Percentiles rank a stretch among this genome's conserved stretches.
These are phyloP conservation scores for Drosophila bifasciata DNA, from an alignment of 1,140 invertebrate species.

Conservation along the genomic window DNA sequence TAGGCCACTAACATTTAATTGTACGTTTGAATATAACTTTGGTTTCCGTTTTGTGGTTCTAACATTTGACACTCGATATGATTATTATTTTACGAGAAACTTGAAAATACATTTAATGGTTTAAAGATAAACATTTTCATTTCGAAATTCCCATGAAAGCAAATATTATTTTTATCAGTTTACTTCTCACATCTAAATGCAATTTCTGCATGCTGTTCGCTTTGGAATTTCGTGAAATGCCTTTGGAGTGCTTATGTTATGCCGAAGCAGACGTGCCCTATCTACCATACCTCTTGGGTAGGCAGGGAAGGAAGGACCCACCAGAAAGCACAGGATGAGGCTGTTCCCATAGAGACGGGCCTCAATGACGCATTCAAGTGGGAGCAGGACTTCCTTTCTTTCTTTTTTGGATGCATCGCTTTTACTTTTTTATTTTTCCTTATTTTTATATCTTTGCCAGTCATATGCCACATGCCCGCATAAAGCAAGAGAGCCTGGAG, in stretches of 20 bases:
- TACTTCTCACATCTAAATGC: slow-evolving; percentile 38
- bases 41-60: not conserved
- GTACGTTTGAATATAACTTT: slow-evolving; percentile 14
- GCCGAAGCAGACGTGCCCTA: slow-evolving; percentile 28
- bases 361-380: not conserved
- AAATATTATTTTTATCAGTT: slow-evolving; percentile 27
- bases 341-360: too few relatives aligned
- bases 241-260: slow-evolving; percentile 18
- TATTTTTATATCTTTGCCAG: slow-evolving; percentile 22
- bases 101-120: not conserved
- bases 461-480: slow-evolving; percentile 34
- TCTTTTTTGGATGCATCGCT: slow-evolving; percentile 23
- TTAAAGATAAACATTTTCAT: slow-evolving; percentile 17
- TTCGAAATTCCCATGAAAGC: not conserved
- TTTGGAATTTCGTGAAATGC: slow-evolving; percentile 10
- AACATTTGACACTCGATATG: too few relatives aligned
- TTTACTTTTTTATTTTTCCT: not conserved
- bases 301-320: slow-evolving; percentile 16
- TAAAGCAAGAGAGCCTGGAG: slow-evolving; percentile 11
- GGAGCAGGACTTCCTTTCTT: not conserved
- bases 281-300: slow-evolving; percentile 19
- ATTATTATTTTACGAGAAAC: too few relatives aligned
- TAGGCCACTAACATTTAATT: slow-evolving; percentile 35
- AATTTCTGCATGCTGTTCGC: slow-evolving; percentile 32
- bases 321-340: not conserved